phyloP scores from a whole-genome alignment of 2,888 invertebrate genomes.

The Carterocephalus palaemon region DNA sequence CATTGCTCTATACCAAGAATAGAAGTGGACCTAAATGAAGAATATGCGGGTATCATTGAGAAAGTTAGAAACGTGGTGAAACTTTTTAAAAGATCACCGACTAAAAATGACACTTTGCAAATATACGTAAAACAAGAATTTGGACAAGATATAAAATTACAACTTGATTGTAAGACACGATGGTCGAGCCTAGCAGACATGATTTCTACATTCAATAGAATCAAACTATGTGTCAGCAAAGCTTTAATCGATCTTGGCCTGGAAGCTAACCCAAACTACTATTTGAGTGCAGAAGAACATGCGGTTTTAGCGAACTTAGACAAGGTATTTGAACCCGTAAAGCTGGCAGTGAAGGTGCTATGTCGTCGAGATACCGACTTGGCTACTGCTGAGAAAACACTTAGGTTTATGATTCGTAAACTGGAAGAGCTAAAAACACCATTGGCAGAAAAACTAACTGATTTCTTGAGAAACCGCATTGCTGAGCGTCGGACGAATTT shows the following conservation, averaged over 20 bases:
- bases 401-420: constrained; percentile 31
- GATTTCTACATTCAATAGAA: too few species aligned
- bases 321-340: constrained; percentile 27
- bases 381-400: constrained; percentile 28
- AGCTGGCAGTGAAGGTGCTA: constrained; percentile 30
- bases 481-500: not conserved
- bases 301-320: too few species aligned
- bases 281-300: constrained; percentile 28
- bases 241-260: constrained; percentile 29
- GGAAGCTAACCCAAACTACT: not conserved
- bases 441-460: not conserved
- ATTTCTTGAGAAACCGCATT: not conserved
- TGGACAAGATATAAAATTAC: too few species aligned
- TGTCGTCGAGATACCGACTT: constrained; percentile 29
- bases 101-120: too few species aligned
- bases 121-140: too few species aligned
- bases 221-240: constrained; percentile 31
- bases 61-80: too few species aligned
- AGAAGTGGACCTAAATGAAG: too few species aligned
- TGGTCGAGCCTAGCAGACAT: too few species aligned
- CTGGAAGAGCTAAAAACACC: constrained; percentile 8
- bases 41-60: too few species aligned
- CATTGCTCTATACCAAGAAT: too few species aligned
- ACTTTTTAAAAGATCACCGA: too few species aligned
- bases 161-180: too few species aligned